A percentile compares a stretch with the other conserved stretches of the same genome.
These are phyloP conservation scores for Astreopora myriophthalma DNA, from an alignment of 64 coral and sea anemone genomes.

Conservation along the genomic window DNA sequence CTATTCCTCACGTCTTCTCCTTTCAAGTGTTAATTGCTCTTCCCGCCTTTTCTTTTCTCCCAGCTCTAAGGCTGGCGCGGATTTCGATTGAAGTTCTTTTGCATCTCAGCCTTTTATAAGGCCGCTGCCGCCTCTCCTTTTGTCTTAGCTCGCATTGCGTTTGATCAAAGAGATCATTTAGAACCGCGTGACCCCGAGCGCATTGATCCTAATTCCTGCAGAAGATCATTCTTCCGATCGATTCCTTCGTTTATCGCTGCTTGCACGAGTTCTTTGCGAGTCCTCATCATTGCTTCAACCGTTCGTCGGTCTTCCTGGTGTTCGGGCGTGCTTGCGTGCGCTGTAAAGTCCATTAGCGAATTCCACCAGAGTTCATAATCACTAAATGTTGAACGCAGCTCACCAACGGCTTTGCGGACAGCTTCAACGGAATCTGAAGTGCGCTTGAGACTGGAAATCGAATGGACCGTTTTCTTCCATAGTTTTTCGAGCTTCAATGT, in stretches of 20 bases:
- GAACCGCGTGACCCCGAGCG: not conserved
- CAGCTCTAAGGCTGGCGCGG: not conserved
- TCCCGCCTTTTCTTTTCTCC: not conserved
- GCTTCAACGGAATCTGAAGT: not conserved
- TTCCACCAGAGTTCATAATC: not conserved
- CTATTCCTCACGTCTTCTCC: not conserved
- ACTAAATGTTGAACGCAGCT: not conserved
- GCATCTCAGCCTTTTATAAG: not conserved
- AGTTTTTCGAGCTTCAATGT: not conserved
- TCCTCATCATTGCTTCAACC: not conserved
- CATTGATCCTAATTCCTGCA: not conserved
- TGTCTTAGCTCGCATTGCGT: not conserved
- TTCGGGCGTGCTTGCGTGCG: not conserved
- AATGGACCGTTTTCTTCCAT: not conserved
- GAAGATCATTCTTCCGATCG: slow-evolving; percentile 2
- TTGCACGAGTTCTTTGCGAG: not conserved
- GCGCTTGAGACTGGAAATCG: not conserved
- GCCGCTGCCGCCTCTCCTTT: not conserved
- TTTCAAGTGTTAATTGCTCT: not conserved
- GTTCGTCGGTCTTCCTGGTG: not conserved
- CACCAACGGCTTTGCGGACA: not conserved
- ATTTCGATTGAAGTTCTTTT: not conserved
- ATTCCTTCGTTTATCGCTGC: slow-evolving; percentile 1
- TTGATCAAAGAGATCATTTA: not conserved
- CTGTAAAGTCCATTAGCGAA: not conserved